phyloP scores from a whole-genome alignment of 1,140 invertebrate species.

The Streblospio benedicti region DNA sequence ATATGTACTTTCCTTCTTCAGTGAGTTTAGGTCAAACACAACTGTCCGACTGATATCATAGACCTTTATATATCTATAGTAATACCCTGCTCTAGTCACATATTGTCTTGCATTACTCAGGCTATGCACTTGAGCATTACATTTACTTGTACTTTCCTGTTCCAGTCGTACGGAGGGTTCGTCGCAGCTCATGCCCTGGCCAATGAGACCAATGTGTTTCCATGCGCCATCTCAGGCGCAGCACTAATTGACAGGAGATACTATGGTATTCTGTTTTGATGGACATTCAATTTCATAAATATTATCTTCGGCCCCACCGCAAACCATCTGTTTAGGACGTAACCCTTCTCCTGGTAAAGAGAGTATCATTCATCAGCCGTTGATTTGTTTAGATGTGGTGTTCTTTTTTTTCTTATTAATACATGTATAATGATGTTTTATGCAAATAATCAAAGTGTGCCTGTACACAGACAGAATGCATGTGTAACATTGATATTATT shows the following conservation, averaged over 20 bases:
- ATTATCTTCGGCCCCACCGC: too few relatives aligned
- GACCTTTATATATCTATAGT: background rate
- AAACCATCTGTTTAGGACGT: background rate
- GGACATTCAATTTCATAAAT: too few relatives aligned
- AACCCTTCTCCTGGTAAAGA: background rate
- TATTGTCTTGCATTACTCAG: background rate
- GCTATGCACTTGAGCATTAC: background rate
- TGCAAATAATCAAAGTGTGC: too few relatives aligned
- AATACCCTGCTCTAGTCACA: background rate
- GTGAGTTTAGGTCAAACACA: too few relatives aligned
- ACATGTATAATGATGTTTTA: too few relatives aligned
- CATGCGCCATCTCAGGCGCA: conserved; percentile 12
- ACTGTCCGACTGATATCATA: background rate
- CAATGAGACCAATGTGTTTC: conserved; percentile 12
- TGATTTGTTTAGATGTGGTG: too few relatives aligned
- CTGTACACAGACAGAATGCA: too few relatives aligned
- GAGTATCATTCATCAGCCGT: too few relatives aligned
- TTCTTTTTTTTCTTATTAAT: too few relatives aligned
- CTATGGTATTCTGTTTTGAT: too few relatives aligned
- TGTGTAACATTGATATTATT: too few relatives aligned
- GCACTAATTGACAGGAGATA: conserved; percentile 7
- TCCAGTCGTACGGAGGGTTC: conserved; percentile 14
- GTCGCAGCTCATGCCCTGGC: conserved; percentile 7
- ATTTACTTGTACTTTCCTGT: background rate
- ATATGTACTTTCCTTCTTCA: background rate